Evolutionary conservation across 2,888 invertebrate genomes (phyloP).

Genomic region (Limnephilus marmoratus): DNA sequence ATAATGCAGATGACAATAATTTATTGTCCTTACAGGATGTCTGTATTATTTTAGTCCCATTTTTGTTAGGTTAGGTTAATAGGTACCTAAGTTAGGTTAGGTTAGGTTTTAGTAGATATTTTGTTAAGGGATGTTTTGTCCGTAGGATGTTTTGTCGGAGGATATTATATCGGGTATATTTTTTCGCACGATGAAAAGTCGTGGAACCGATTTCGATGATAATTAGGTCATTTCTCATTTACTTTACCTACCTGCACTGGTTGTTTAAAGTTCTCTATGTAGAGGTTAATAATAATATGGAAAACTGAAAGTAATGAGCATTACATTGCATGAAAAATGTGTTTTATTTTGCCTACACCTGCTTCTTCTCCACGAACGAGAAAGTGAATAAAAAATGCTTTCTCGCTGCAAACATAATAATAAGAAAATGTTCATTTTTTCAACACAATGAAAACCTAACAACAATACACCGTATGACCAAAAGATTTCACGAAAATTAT

Average conservation of each 20-base stretch:
- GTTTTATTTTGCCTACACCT: not conserved
- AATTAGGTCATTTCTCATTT: not conserved
- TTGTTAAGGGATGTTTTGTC: no score
- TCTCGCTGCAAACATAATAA: slow-evolving; percentile 3
- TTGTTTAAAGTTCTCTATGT: not conserved
- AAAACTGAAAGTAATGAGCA: not conserved
- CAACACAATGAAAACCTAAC: slow-evolving; percentile 30
- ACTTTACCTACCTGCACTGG: not conserved
- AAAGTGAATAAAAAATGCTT: not conserved
- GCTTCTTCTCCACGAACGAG: not conserved
- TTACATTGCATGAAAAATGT: not conserved
- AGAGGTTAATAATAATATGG: not conserved
- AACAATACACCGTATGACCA: slow-evolving; percentile 19
- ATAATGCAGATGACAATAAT: no score
- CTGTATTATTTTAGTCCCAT: no score
- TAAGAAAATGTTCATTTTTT: not conserved
- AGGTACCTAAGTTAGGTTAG: no score
- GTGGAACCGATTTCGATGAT: not conserved
- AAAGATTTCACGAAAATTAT: slow-evolving; percentile 45
- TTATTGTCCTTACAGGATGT: no score
- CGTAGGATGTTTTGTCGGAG: no score
- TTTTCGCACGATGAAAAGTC: no score
- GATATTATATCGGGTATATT: no score
- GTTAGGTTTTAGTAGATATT: no score
- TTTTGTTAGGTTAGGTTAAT: no score